Evolutionary conservation across 2,113 vertebrate genomes (phyloP).

Genomic region (Melanerpes formicivorus): DNA sequence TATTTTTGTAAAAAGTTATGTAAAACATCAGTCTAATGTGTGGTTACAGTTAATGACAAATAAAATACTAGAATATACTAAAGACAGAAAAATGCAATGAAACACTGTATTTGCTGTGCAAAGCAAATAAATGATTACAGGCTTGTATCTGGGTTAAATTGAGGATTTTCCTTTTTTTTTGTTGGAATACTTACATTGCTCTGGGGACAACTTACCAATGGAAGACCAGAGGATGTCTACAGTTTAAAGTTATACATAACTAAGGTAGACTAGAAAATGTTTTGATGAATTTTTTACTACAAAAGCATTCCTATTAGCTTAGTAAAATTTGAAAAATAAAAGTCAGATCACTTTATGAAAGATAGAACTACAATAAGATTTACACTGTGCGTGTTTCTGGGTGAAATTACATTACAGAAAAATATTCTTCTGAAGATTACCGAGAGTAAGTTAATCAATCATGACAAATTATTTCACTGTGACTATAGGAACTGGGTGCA

Average conservation of each 20-base stretch:
- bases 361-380: background rate
- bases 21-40: background rate
- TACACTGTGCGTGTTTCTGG: background rate
- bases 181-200: background rate
- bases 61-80: background rate
- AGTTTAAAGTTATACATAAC: background rate
- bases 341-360: accelerated
- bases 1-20: background rate
- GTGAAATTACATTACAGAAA: background rate
- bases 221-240: background rate
- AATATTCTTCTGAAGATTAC: background rate
- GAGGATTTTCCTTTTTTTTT: background rate
- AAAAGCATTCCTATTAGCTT: background rate
- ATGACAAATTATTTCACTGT: background rate
- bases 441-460: background rate
- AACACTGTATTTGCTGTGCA: background rate
- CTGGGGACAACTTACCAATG: background rate
- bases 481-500: background rate
- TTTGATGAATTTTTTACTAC: background rate
- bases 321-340: background rate
- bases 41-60: slow-evolving; percentile 8
- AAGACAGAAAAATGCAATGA: background rate
- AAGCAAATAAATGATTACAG: background rate
- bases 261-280: background rate
- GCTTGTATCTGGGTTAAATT: background rate